phyloP scores from a whole-genome alignment of 2,797 vertebrate genomes.

The Pteropus rufus region DNA sequence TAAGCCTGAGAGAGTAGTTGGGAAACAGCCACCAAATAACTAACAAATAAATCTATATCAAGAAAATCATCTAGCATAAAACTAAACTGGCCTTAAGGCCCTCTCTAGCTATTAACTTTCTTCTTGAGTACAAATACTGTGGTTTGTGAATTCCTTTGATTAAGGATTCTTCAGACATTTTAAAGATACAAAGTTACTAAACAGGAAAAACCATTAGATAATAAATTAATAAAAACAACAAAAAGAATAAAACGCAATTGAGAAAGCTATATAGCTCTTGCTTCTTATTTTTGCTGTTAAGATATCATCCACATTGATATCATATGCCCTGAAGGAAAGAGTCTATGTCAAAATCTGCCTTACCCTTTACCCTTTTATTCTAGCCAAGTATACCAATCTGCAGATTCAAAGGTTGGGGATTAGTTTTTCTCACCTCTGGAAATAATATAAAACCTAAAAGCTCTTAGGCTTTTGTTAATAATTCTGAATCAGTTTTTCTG shows the following conservation, averaged over 20 bases:
- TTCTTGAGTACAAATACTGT: background rate
- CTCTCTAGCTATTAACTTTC: background rate
- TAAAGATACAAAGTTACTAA: slow-evolving; percentile 1
- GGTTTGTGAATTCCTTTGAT: background rate
- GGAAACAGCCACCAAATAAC: background rate
- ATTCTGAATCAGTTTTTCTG: background rate
- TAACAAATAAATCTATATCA: background rate
- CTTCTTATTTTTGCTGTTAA: background rate
- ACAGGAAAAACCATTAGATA: background rate
- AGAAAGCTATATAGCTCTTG: background rate
- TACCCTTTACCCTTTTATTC: background rate
- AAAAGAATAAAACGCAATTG: background rate
- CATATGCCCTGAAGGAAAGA: background rate
- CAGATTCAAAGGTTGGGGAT: background rate
- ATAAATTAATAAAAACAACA: background rate
- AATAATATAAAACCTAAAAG: background rate
- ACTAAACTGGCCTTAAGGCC: background rate
- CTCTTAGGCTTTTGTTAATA: background rate
- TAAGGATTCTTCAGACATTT: background rate
- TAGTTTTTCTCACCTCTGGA: background rate
- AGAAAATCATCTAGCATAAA: background rate
- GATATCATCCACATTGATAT: too few species aligned
- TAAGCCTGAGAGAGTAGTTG: background rate
- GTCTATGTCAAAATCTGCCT: background rate
- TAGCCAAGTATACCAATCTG: background rate